Conservation (phyloP, 2,113 vertebrate genomes). For the Cranoglanis bouderius region DNA sequence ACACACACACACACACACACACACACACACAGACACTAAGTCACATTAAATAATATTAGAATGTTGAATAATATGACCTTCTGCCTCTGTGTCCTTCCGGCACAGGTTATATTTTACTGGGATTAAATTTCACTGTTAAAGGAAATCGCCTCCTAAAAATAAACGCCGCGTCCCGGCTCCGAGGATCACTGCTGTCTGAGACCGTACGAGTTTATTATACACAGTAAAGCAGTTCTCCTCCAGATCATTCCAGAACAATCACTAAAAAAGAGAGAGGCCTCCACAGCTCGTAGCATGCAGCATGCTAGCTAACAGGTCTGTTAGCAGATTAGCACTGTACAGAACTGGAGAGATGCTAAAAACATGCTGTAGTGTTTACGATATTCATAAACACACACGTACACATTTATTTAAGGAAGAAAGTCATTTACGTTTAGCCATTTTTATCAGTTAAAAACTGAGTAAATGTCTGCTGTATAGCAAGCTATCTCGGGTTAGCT, state of each 20-base stretch:
- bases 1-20: neutral
- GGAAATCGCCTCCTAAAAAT: slow-evolving; percentile 16
- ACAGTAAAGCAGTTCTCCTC: neutral
- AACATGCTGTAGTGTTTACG: neutral
- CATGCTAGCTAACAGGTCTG: neutral
- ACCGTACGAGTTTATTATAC: neutral
- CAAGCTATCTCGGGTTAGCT: neutral
- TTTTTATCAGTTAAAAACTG: neutral
- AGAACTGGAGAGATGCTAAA: neutral
- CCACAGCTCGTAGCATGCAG: neutral
- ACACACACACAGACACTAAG: neutral
- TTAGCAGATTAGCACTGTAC: neutral
- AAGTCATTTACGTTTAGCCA: neutral
- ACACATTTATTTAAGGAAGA: neutral
- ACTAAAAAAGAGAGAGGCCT: neutral
- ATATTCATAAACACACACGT: neutral
- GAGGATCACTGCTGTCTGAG: neutral
- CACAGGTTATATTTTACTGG: neutral
- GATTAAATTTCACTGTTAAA: slow-evolving; percentile 31
- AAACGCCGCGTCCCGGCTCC: neutral
- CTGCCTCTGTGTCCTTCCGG: neutral
- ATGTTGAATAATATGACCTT: neutral
- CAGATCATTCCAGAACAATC: neutral
- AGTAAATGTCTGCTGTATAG: neutral
- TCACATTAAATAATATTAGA: neutral